Evolutionary conservation across 2,113 vertebrate species (phyloP), one percentile per base, ranked within the genome.

Genomic region (Melanostigma gelatinosum): DNA sequence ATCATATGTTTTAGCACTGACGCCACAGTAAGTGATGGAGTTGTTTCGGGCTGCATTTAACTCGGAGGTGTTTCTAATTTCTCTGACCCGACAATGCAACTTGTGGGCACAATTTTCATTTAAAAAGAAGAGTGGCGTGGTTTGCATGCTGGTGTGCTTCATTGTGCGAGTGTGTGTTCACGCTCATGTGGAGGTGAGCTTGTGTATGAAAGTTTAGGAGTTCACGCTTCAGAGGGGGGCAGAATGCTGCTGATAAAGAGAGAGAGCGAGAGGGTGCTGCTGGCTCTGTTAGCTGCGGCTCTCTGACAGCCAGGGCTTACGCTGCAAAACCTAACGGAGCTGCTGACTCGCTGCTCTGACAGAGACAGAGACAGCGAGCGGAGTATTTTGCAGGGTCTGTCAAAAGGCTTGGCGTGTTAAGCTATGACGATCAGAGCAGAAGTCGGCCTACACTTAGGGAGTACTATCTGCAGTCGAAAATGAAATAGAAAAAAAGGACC

Each of bases 281-380:
- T 69, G 46, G 62, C 46, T 54, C 61, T 57, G 70, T 70, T 82
- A 54, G 50, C 65, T 27, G 58, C 34, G 71, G 29, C n/a, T 66
- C 65, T 58, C 75, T 86, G 80, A 79, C 71, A 77, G 78, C 64
- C 3, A 8, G 46, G 69, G 82, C 84, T 89, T 78, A 85, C 66
- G 3, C 61, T 68, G 78, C 85, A 83, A 70, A 82, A 83, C 27
- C 69, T 22, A n/a, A 42, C 8, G 50, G n/a, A 72, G 77, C 29
- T n/a, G 29, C 77, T 78, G 75, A 75, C 67, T 60, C 34, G 29
- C 79, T 55, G 54, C 36, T 44, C 58, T 76, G 67, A 65, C 22
- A 54, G 60, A 69, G 50, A 38, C 36, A 40, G 64, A 36, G 40
- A 42, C 42, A 24, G 61, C 8, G 27, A 24, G 61, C 22, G 34